Percentiles rank a stretch among this genome's conserved stretches.
Evolutionary conservation across 2,797 vertebrate genomes (phyloP).

Genomic region (Phrynocephalus guinanensis): DNA sequence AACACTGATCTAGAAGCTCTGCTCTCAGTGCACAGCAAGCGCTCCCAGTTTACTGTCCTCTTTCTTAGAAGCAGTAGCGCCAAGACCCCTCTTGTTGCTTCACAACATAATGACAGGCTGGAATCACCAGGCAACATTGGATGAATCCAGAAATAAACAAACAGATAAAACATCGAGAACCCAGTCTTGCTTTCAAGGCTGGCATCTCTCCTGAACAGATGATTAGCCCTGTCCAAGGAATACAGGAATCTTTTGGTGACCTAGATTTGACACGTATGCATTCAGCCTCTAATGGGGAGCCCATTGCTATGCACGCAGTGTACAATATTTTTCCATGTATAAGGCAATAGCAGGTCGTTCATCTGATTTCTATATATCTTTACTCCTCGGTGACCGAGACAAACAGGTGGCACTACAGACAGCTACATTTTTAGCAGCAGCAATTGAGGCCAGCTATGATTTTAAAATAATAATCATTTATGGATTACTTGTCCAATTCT

Average conservation of each 20-base stretch:
- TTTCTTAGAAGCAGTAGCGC: neutral
- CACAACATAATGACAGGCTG: neutral
- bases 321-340: too few species aligned
- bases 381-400: too few species aligned
- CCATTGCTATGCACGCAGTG: neutral
- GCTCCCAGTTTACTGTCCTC: neutral
- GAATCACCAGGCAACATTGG: neutral
- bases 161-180: neutral
- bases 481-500: too few species aligned
- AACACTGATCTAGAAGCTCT: too few species aligned
- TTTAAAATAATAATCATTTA: too few species aligned
- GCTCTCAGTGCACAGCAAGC: neutral
- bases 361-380: too few species aligned
- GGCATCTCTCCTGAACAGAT: neutral
- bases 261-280: neutral
- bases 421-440: too few species aligned
- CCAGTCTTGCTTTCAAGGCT: neutral
- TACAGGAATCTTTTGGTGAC: too few species aligned
- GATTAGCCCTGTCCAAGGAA: neutral
- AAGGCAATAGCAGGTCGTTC: too few species aligned
- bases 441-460: too few species aligned
- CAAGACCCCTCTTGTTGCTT: neutral
- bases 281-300: neutral
- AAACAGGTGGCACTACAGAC: too few species aligned
- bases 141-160: neutral